A percentile compares a stretch with the other conserved stretches of the same genome.
Evolutionary conservation across 2,797 vertebrate species (phyloP).

Genomic region (Coccyzus lansbergi): DNA sequence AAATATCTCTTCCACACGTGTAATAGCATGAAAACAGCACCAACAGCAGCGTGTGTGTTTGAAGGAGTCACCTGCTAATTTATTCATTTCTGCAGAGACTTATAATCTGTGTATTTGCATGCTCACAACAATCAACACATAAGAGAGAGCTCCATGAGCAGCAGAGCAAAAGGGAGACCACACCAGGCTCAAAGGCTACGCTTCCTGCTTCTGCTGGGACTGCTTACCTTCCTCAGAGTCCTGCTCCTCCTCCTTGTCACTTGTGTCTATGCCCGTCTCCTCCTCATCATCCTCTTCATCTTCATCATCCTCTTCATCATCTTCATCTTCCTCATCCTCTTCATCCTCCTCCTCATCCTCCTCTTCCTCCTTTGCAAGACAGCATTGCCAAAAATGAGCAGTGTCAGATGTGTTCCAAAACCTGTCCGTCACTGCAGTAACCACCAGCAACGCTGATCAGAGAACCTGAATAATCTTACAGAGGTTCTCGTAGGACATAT

Average conservation of each 20-base stretch:
- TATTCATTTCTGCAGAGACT: background rate
- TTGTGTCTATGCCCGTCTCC: slow-evolving; percentile 78
- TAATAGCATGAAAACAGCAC: background rate
- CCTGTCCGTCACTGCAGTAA: background rate
- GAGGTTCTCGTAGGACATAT: background rate
- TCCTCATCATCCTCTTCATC: slow-evolving; percentile 76
- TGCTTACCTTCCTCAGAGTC: slow-evolving; percentile 90
- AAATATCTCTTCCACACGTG: background rate
- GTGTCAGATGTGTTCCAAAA: background rate
- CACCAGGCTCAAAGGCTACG: background rate
- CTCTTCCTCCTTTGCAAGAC: slow-evolving; percentile 47
- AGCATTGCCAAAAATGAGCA: slow-evolving; percentile 26
- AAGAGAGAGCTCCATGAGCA: background rate
- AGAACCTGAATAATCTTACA: background rate
- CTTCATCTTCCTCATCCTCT: background rate
- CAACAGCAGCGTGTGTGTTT: background rate
- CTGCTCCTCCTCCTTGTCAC: slow-evolving; percentile 84
- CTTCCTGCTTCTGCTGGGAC: background rate
- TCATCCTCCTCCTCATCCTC: background rate
- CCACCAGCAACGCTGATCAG: background rate
- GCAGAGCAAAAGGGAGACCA: background rate
- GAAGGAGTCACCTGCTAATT: background rate
- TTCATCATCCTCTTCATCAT: slow-evolving; percentile 27
- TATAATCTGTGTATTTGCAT: background rate
- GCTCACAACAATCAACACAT: background rate